phyloP scores from a whole-genome alignment of 2,113 vertebrate genomes.

The Pelecanoides urinatrix region DNA sequence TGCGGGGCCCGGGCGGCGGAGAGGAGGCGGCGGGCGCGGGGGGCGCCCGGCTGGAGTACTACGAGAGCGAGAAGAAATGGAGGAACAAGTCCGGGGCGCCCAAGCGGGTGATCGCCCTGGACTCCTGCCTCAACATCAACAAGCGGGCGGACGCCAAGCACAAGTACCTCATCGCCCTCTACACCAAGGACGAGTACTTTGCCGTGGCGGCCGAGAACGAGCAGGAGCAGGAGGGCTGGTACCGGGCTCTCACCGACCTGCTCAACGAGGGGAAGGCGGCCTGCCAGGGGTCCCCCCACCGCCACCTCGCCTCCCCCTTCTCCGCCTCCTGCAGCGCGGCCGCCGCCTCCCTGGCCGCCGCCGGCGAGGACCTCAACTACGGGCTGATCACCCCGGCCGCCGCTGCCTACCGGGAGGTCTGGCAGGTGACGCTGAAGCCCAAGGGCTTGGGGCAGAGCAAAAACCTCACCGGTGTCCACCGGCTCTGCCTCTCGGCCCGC shows the following conservation, averaged over 20 bases:
- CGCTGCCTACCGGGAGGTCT: constrained; percentile 91
- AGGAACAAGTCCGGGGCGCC: constrained; percentile 90
- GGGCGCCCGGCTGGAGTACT: constrained; percentile 91
- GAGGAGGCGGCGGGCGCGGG: constrained; percentile 76
- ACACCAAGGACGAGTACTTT: constrained; percentile 97
- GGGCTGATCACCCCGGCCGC: constrained; percentile 82
- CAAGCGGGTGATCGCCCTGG: constrained; percentile 90
- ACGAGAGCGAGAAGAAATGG: constrained; percentile 99
- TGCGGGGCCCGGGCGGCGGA: constrained; percentile 76
- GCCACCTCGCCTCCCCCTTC: constrained; percentile 60
- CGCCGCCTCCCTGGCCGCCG: constrained; percentile 55
- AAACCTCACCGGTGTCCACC: constrained; percentile 90
- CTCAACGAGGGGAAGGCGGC: constrained; percentile 84
- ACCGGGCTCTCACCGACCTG: constrained; percentile 85
- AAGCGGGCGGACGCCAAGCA: constrained; percentile 96
- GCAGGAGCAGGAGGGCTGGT: constrained; percentile 94
- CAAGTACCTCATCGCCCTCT: constrained; percentile 95
- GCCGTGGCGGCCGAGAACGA: constrained; percentile 95
- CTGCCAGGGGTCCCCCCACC: constrained; percentile 75
- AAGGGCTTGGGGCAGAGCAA: constrained; percentile 92
- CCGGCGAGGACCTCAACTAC: constrained; percentile 82
- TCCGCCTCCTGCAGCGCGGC: constrained; percentile 73
- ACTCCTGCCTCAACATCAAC: constrained; percentile 94
- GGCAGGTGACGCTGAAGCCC: constrained; percentile 95
- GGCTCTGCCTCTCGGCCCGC: constrained; percentile 91